Evolutionary conservation across 2,888 invertebrate genomes (phyloP).

Genomic region (Conomelus anceps): DNA sequence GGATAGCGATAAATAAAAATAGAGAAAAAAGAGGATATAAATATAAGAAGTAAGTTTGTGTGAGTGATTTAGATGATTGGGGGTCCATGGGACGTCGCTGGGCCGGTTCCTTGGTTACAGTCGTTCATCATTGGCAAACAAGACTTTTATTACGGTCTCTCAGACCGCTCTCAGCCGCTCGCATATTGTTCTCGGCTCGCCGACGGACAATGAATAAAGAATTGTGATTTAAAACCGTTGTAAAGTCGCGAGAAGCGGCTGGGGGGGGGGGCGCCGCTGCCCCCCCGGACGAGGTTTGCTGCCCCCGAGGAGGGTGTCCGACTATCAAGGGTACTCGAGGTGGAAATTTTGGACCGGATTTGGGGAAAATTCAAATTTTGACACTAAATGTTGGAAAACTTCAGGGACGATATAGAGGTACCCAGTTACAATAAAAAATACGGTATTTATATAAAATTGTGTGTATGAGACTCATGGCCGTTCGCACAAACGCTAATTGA

Average conservation of each 20-base stretch:
- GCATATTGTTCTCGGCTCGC: neutral
- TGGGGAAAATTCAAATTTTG: too few relatives aligned
- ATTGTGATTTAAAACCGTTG: constrained; percentile 7
- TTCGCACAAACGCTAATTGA: too few relatives aligned
- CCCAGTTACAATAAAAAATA: too few relatives aligned
- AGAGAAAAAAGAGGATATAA: neutral
- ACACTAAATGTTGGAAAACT: too few relatives aligned
- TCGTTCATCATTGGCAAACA: constrained; percentile 17
- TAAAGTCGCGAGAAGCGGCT: neutral
- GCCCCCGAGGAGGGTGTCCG: neutral
- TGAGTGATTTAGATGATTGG: constrained; percentile 7
- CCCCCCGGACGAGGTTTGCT: neutral
- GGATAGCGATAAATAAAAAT: neutral
- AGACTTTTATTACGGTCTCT: constrained; percentile 14
- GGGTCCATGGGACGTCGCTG: constrained; percentile 1
- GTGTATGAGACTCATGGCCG: too few relatives aligned
- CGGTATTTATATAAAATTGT: too few relatives aligned
- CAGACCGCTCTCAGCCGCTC: neutral
- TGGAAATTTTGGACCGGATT: too few relatives aligned
- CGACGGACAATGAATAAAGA: constrained; percentile 3
- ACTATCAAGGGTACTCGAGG: too few relatives aligned
- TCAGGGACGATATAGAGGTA: too few relatives aligned
- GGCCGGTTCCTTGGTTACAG: constrained; percentile 5
- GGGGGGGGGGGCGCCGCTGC: neutral
- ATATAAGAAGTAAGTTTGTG: neutral